Evolutionary conservation across 2,113 vertebrate species (phyloP).

Genomic region (Urocitellus parryii): DNA sequence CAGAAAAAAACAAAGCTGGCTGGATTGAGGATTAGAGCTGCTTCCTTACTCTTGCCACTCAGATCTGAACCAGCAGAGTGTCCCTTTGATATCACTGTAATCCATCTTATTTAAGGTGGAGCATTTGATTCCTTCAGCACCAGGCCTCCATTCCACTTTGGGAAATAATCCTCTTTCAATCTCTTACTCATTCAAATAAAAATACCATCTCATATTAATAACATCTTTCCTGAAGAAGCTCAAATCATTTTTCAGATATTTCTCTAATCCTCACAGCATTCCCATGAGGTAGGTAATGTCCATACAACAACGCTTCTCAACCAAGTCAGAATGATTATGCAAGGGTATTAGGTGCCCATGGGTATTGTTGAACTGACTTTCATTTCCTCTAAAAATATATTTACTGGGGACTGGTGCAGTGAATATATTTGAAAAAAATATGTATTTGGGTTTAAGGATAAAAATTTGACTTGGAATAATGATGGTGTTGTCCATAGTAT

Average conservation of each 20-base stretch:
- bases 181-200: constrained; percentile 76
- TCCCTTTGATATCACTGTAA: constrained; percentile 65
- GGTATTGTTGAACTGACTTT: constrained; percentile 72
- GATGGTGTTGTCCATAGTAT: constrained; percentile 53
- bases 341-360: constrained; percentile 74
- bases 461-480: constrained; percentile 69
- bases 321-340: constrained; percentile 80
- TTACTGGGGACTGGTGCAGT: constrained; percentile 73
- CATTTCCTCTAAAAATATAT: constrained; percentile 74
- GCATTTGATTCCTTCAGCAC: constrained; percentile 61
- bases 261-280: constrained; percentile 76
- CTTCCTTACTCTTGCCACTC: background rate
- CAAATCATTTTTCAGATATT: constrained; percentile 76
- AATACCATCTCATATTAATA: constrained; percentile 80
- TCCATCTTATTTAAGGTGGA: constrained; percentile 63
- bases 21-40: background rate
- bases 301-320: constrained; percentile 67
- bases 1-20: constrained; percentile 2
- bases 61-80: constrained; percentile 25
- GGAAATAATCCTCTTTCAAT: constrained; percentile 80
- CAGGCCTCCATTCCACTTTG: constrained; percentile 58
- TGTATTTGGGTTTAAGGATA: constrained; percentile 68
- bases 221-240: constrained; percentile 71
- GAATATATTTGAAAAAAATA: constrained; percentile 66
- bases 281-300: constrained; percentile 74